Base-by-base conservation (phyloP, 2,797 vertebrate genomes). In the Chelmon rostratus region DNA sequence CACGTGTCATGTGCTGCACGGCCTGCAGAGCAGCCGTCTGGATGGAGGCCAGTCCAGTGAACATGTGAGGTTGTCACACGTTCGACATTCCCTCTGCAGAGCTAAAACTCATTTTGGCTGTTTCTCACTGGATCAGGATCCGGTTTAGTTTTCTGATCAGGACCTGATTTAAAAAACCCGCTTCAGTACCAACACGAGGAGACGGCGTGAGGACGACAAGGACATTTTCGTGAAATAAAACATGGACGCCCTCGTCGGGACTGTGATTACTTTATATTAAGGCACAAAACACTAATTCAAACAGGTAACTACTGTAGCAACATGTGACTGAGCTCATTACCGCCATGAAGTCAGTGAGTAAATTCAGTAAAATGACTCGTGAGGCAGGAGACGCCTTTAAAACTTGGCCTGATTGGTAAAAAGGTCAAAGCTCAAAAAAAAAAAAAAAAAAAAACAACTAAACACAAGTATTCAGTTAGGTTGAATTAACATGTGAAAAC, bases 1-100 rank as follows among this genome's bases (percentile, higher is more conserved):
- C 95, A 94, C 93, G 92, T 90, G 90, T 61, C 89, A 54, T 78
- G 95, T 94, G 96, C 96, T 96, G 95, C 95, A 92, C 95, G 92
- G 93, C 84, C 93, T 92, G 82, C 83, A 78, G 58, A 46, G 18
- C 35, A 1, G 28, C 68, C 28, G 59, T 13, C 68, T 13, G 44
- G 68, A 57, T 74, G 73, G 69, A 79, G 75, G 62, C n/a, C 57
- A 28, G 56, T 68, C 63, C 46, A 37, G 64, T 15, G 35, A 28
- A 11, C 5, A 37, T 42, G 19, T n/a, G 6, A 8, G 19, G 8
- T 49, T 46, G 28, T 8, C n/a, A n/a, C n/a, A 46, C 44, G 2
- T 3, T 50, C n/a, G 52, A n/a, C 11, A 23, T 52, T 52, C 6
- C 6, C 58, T n/a, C 33, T 31, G 47, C n/a, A 2, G 18, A 16